Evolutionary conservation across 2,797 vertebrate genomes (phyloP).

Genomic region (Garrulus glandarius): DNA sequence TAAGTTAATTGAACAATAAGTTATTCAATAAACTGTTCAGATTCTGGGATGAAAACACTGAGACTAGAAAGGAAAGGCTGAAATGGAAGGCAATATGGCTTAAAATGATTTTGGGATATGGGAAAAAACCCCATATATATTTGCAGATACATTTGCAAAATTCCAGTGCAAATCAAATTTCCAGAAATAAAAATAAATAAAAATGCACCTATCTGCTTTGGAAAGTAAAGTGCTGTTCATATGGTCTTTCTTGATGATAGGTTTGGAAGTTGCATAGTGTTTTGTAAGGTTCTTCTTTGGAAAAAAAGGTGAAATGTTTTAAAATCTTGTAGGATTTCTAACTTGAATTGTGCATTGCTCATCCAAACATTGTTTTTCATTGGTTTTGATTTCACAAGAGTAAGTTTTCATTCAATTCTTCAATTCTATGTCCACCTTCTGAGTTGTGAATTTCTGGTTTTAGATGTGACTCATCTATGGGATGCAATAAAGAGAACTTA

Average conservation of each 20-base stretch:
- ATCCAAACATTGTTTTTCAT: background rate
- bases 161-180: background rate
- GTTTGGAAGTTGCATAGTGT: background rate
- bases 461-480: background rate
- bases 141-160: background rate
- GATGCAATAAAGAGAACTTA: background rate
- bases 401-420: background rate
- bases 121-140: background rate
- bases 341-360: background rate
- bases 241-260: background rate
- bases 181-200: background rate
- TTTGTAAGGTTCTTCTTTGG: background rate
- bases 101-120: background rate
- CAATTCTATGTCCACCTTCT: background rate
- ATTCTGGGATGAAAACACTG: background rate
- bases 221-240: background rate
- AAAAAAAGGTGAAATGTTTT: background rate
- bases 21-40: background rate
- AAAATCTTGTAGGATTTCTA: background rate
- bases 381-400: background rate
- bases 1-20: background rate
- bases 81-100: background rate
- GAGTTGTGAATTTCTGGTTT: background rate
- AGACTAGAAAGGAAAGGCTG: background rate
- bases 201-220: background rate